A percentile compares a stretch with the other conserved stretches of the same genome.
Evolutionary conservation across 1,140 invertebrate genomes (phyloP).

Genomic region (Trissolcus basalis): DNA sequence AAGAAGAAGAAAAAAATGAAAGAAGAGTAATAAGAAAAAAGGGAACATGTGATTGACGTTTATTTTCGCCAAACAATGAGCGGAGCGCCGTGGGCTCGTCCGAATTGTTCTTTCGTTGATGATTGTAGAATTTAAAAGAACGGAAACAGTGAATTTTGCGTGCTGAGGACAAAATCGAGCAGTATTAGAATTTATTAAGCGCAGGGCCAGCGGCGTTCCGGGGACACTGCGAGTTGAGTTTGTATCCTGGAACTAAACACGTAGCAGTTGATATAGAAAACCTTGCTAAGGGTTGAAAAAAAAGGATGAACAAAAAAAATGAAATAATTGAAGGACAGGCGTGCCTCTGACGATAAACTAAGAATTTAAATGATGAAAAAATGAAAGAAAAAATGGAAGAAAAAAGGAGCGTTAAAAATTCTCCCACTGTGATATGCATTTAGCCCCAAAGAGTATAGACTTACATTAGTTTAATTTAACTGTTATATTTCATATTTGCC

Average conservation of each 20-base stretch:
- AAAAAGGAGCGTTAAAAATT: slow-evolving; percentile 62
- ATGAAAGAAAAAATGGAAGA: slow-evolving; percentile 61
- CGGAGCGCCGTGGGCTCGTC: too few relatives aligned
- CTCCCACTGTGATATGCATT: slow-evolving; percentile 76
- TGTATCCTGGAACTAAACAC: slow-evolving; percentile 42
- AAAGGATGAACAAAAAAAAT: slow-evolving; percentile 6
- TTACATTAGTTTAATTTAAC: slow-evolving; percentile 76
- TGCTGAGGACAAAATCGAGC: slow-evolving; percentile 24
- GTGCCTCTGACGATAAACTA: slow-evolving; percentile 61
- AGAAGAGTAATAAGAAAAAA: neutral
- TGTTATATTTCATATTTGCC: slow-evolving; percentile 76
- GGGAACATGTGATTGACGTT: slow-evolving; percentile 24
- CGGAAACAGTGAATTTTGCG: slow-evolving; percentile 6
- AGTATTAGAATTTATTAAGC: slow-evolving; percentile 45
- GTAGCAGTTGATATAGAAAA: slow-evolving; percentile 38
- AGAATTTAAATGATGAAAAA: slow-evolving; percentile 57
- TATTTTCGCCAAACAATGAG: slow-evolving; percentile 8
- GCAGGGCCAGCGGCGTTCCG: slow-evolving; percentile 15
- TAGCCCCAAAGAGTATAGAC: slow-evolving; percentile 76
- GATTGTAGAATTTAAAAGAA: too few relatives aligned
- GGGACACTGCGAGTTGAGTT: slow-evolving; percentile 33
- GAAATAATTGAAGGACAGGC: slow-evolving; percentile 51
- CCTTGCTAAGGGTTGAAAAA: neutral
- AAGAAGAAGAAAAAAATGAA: slow-evolving; percentile 3
- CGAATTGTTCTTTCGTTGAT: too few relatives aligned